Conservation (phyloP, 2,113 vertebrate species). For the Mirza zaza region DNA sequence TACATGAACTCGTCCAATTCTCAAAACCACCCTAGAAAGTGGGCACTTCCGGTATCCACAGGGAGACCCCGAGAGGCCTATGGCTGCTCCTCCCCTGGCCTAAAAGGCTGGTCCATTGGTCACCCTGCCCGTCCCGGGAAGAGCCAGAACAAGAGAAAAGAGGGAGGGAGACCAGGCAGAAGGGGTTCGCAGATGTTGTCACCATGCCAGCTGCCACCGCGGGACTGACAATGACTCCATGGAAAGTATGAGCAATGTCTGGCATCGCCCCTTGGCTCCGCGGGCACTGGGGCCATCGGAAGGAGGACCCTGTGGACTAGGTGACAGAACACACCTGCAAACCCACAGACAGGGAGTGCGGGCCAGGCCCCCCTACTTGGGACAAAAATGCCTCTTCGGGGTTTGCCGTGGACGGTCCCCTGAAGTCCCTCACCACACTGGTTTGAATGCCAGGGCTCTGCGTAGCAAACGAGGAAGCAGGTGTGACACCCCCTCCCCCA, state of each 20-base stretch:
- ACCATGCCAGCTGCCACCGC: not conserved
- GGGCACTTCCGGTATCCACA: not conserved
- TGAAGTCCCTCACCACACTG: not conserved
- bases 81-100: not conserved
- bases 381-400: accelerated
- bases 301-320: not conserved
- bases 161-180: not conserved
- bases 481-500: not conserved
- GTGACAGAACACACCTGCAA: not conserved
- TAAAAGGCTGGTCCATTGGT: not conserved
- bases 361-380: not conserved
- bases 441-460: not conserved
- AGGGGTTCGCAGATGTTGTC: not conserved
- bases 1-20: not conserved
- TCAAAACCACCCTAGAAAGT: not conserved
- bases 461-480: not conserved
- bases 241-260: not conserved
- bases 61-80: not conserved
- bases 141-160: not conserved
- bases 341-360: not conserved
- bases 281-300: not conserved
- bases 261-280: not conserved
- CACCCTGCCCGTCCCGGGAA: not conserved
- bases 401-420: not conserved
- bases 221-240: not conserved